A percentile compares a stretch with the other conserved stretches of the same genome.
phyloP scores from a whole-genome alignment of 2,113 vertebrate genomes.

The rat (Rattus norvegicus) region GRCr8 NC_086020.1:175706501-175707000 shows the following conservation, averaged over 20 bases:
- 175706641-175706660: neutral
- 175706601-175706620: neutral
- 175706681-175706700: neutral
- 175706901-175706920: neutral
- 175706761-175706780: too few relatives aligned
- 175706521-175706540: conserved; percentile 9
- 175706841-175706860: neutral
- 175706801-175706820: neutral
- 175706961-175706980: neutral
- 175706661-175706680: neutral
- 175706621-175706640: neutral
- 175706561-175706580: neutral
- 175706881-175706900: neutral
- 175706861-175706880: neutral
- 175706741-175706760: too few relatives aligned
- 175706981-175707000: neutral
- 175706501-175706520: neutral
- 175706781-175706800: too few relatives aligned
- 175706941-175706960: neutral
- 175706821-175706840: neutral
- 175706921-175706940: neutral
- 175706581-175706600: neutral
- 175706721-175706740: neutral
- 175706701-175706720: neutral
- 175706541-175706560: neutral